phyloP scores from a whole-genome alignment of 1,140 invertebrate genomes.

The Orussus abietinus region DNA sequence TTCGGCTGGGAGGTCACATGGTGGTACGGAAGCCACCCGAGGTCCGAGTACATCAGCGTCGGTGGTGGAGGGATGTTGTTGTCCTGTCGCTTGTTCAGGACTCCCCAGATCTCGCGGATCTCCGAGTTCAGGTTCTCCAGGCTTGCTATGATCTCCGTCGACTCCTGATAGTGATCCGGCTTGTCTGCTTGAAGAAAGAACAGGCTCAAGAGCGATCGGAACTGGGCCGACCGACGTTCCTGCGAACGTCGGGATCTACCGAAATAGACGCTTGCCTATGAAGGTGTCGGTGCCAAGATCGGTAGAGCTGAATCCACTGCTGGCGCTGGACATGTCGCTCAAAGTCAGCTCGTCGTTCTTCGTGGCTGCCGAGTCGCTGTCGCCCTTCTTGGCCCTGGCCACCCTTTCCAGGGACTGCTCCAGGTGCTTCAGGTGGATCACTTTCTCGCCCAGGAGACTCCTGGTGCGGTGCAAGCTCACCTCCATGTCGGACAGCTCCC shows the following conservation, averaged over 20 bases:
- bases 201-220: slow-evolving; percentile 3
- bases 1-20: slow-evolving; percentile 37
- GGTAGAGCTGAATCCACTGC: slow-evolving; percentile 67
- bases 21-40: slow-evolving; percentile 57
- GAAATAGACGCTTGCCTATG: slow-evolving; percentile 33
- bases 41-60: slow-evolving; percentile 58
- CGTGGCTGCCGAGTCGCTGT: slow-evolving; percentile 46
- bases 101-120: slow-evolving; percentile 68
- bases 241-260: neutral
- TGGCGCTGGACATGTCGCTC: slow-evolving; percentile 65
- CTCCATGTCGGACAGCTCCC: slow-evolving; percentile 75
- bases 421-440: slow-evolving; percentile 70
- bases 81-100: slow-evolving; percentile 62
- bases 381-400: slow-evolving; percentile 41
- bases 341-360: slow-evolving; percentile 52
- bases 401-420: slow-evolving; percentile 69
- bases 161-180: slow-evolving; percentile 56
- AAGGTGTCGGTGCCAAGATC: slow-evolving; percentile 60
- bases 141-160: slow-evolving; percentile 66
- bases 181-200: slow-evolving; percentile 22
- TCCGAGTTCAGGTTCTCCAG: slow-evolving; percentile 68
- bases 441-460: slow-evolving; percentile 72
- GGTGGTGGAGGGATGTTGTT: slow-evolving; percentile 55
- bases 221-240: neutral
- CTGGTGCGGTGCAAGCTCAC: slow-evolving; percentile 73